Conservation (phyloP, 2,113 vertebrate genomes). For the Nothoprocta perdicaria region DNA sequence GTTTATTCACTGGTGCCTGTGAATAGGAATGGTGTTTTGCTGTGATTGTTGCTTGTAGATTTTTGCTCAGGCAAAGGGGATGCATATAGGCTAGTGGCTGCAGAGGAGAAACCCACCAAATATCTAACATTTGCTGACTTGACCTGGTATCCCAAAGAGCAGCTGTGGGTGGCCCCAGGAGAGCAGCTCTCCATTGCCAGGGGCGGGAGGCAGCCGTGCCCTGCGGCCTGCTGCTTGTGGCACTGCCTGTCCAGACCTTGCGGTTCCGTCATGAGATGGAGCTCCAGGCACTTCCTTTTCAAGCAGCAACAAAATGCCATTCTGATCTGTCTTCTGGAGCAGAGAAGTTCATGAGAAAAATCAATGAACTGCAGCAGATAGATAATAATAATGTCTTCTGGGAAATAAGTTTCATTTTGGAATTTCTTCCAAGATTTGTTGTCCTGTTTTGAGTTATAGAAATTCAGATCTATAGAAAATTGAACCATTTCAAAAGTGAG, state of each 20-base stretch:
- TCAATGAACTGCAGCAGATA: not conserved
- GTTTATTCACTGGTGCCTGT: not conserved
- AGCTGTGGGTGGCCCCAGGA: rapidly evolving
- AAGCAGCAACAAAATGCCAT: not conserved
- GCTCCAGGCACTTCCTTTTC: not conserved
- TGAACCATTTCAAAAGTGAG: not conserved
- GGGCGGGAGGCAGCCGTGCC: not conserved
- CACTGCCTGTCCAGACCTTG: not conserved
- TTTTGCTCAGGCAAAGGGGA: not conserved
- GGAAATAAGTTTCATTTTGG: slow-evolving; percentile 3
- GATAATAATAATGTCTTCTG: not conserved
- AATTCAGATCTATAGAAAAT: not conserved
- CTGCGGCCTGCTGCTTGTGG: rapidly evolving
- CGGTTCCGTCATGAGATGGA: no score
- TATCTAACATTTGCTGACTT: not conserved
- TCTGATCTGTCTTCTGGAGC: not conserved
- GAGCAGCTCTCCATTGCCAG: not conserved
- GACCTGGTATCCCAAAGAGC: not conserved
- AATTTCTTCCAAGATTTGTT: slow-evolving; percentile 5
- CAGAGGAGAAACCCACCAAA: not conserved
- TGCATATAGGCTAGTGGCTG: not conserved
- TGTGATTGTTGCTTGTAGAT: not conserved
- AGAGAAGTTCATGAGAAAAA: not conserved
- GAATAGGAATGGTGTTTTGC: not conserved
- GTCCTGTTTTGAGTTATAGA: not conserved